phyloP scores from a whole-genome alignment of 64 coral and sea anemone genomes.

The Montipora cactus region DNA sequence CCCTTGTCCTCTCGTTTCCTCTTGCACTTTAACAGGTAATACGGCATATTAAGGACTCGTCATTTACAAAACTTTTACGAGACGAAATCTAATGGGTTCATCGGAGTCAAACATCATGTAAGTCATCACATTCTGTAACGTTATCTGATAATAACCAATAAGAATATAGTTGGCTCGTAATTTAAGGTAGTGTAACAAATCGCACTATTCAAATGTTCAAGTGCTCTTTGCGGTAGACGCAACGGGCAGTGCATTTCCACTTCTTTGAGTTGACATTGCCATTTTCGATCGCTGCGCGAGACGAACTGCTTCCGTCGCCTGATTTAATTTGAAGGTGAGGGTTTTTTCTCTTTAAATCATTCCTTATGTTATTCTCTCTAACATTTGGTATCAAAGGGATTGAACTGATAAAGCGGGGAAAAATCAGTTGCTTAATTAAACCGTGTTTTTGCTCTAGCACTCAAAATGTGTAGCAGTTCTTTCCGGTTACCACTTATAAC shows the following conservation, averaged over 20 bases:
- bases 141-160: constrained; percentile 10
- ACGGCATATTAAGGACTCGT: constrained; percentile 5
- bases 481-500: too few relatives aligned
- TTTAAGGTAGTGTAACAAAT: constrained; percentile 8
- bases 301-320: too few relatives aligned
- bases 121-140: neutral
- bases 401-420: neutral
- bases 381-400: neutral
- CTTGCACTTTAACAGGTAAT: constrained; percentile 24
- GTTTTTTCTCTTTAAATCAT: too few relatives aligned
- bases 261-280: too few relatives aligned
- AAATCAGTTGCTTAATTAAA: too few relatives aligned
- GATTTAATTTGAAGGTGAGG: too few relatives aligned
- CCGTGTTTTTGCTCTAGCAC: too few relatives aligned
- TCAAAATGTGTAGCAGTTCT: too few relatives aligned
- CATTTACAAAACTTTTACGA: neutral
- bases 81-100: neutral
- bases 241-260: neutral
- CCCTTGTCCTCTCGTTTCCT: neutral
- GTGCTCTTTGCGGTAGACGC: neutral
- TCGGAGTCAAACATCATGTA: neutral
- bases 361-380: neutral
- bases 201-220: neutral
- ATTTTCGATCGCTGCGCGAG: too few relatives aligned
- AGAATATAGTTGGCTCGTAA: neutral